Evolutionary conservation across 1,140 invertebrate species (phyloP).

Genomic region (Trichonephila clavipes): DNA sequence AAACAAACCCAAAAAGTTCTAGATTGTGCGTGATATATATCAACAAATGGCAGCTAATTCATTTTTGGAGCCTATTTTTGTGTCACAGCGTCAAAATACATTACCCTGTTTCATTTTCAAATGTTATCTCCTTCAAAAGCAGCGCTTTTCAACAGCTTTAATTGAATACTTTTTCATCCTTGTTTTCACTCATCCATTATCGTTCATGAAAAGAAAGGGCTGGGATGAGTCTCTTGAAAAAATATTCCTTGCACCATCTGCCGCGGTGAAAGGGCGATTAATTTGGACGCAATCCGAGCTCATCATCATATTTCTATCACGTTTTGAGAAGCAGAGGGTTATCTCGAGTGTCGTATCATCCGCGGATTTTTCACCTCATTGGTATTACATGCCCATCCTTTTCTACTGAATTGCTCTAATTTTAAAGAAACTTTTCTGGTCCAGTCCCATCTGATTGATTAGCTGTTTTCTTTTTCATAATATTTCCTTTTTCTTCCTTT

Average conservation of each 20-base stretch:
- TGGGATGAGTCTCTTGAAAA: background rate
- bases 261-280: background rate
- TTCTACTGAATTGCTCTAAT: conserved; percentile 26
- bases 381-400: background rate
- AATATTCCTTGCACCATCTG: background rate
- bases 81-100: background rate
- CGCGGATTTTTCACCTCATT: background rate
- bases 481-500: background rate
- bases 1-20: background rate
- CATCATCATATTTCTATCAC: background rate
- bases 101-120: background rate
- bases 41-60: background rate
- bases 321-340: background rate
- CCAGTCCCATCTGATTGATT: background rate
- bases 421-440: background rate
- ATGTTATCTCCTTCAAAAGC: background rate
- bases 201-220: background rate
- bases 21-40: background rate
- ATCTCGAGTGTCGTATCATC: background rate
- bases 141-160: background rate
- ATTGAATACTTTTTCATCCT: background rate
- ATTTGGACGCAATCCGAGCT: background rate
- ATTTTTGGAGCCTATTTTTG: background rate
- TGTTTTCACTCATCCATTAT: background rate
- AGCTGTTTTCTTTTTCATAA: background rate